Base-by-base conservation (phyloP, 2,113 vertebrate species). In the Coregonus clupeaformis region DNA sequence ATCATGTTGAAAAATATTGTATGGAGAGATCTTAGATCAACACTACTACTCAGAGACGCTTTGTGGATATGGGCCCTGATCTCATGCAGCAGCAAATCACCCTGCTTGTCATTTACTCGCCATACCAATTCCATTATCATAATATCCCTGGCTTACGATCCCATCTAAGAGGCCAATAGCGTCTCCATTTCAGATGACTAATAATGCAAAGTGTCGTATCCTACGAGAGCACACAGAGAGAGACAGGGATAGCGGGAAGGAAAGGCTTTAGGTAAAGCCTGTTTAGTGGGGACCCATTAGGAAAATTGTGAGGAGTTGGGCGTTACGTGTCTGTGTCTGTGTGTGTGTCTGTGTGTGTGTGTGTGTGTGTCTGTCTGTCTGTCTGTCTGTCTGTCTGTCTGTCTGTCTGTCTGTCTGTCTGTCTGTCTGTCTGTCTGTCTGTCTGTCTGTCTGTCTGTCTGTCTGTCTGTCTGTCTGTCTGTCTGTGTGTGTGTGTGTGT, bases 201-300 rank as follows among this genome's bases (percentile, higher is more conserved):
- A 82, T 91, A 86, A 90, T 81, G 81, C 78, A 82, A 81, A 84
- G 74, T 82, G 81, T 79, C 77, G 76, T 22, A 36, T 29, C 25
- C 74, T 79, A 68, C 55, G 65, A 77, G 27, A 49, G 49, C 60
- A 75, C 36, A 89, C 87, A 52, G 45, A 81, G 42, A 14, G 62
- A 71, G 30, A 64, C 74, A 75, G 87, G 81, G 84, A 84, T 22
- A 77, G 76, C 32, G 69, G 75, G 64, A 18, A 52, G 7, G 77
- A 67, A 84, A 80, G 72, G 76, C 70, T 76, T 63, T 47, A 66
- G 85, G 85, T 85, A 90, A 76, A 76, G 71, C 75, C 78, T 75
- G 70, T 76, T 87, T 79, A 86, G 74, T 55, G 49, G 55, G 69
- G 42, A 76, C 36, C 90, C 88, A 89, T 92, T 92, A 90, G 86